Conservation (phyloP, 2,888 invertebrate species). For the Eupsilia transversa region DNA sequence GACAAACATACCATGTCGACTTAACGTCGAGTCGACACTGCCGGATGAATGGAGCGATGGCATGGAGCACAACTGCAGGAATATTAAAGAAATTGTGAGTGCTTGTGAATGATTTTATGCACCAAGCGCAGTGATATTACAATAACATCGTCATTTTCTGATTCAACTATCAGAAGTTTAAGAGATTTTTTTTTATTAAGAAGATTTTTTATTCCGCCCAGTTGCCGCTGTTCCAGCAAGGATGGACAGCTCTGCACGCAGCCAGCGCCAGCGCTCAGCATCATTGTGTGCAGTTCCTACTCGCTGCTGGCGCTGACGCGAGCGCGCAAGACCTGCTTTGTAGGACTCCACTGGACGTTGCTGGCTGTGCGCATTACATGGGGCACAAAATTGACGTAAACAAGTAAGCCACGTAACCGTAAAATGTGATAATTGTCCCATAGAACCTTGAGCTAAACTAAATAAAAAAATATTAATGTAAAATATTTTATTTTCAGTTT, state of each 20-base stretch:
- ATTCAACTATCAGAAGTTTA: not conserved
- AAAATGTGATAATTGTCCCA: not conserved
- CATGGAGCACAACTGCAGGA: conserved; percentile 62
- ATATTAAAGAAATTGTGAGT: conserved; percentile 47
- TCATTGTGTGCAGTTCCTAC: conserved; percentile 62
- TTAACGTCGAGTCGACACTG: conserved; percentile 37
- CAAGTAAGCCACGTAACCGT: conserved; percentile 36
- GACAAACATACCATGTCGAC: conserved; percentile 54
- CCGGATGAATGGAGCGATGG: conserved; percentile 60
- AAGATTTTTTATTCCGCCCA: too few species aligned
- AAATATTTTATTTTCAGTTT: conserved; percentile 44
- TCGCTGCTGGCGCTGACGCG: conserved; percentile 66
- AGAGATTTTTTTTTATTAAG: too few species aligned
- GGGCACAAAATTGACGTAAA: conserved; percentile 30
- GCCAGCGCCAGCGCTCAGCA: conserved; percentile 86
- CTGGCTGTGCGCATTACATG: conserved; percentile 56
- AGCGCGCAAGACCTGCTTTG: conserved; percentile 53
- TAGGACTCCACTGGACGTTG: conserved; percentile 66
- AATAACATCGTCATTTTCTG: not conserved
- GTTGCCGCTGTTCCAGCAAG: conserved; percentile 81
- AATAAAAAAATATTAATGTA: not conserved
- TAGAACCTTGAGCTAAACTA: not conserved
- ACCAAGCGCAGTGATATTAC: not conserved
- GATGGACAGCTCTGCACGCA: conserved; percentile 90
- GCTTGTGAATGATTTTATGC: not conserved